Base-by-base conservation (phyloP, 2,797 vertebrate genomes). In the Sebastes umbrosus region DNA sequence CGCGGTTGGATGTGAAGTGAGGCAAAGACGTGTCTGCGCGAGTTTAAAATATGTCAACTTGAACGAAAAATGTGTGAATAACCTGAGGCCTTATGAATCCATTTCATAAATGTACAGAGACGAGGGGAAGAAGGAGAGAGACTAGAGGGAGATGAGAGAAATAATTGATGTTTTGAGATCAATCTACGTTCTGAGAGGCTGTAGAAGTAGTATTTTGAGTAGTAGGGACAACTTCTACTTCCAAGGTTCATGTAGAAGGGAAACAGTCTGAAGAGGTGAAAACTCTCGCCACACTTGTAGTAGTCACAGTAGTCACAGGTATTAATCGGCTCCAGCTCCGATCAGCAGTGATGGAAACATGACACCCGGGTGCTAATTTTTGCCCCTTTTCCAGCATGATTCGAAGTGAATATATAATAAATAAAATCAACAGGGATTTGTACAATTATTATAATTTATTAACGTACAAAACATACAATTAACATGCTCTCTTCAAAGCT, bases 361-460 rank as follows among this genome's bases (percentile, higher is more conserved):
- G 39, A 43, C 0, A 43, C 39, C 6, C 0, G 14, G 14, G 14
- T 43, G 39, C 39, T 43, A 16, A 43, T 43, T 43, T 16, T 43
- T 0, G 3, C 1, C 39, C 39, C 14, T 43, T 43, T 43, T 43
- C 0, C 39, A 0, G 1, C 6, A 1, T 43, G 39, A 43, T 16
- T 14, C 39, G 14, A 43, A 43, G 39, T 43, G 39, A 43, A 43
- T 43, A 43, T 43, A 16, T 43, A 16, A 43, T 16, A 16, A 43
- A 43, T 43, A 43, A 43, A 43, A 43, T 43, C 39, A 1, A 43
- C 5, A 43, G 39, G 39, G 39, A 43, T 43, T 43, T 43, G 39
- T 0, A 43, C 39, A 43, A 43, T 43, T 43, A 43, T 43, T 43
- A 43, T 7, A 43, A 43, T 43, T 16, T 43, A 43, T 43, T 16